Evolutionary conservation across 2,797 vertebrate genomes (phyloP).

Genomic region (Ficedula albicollis): DNA sequence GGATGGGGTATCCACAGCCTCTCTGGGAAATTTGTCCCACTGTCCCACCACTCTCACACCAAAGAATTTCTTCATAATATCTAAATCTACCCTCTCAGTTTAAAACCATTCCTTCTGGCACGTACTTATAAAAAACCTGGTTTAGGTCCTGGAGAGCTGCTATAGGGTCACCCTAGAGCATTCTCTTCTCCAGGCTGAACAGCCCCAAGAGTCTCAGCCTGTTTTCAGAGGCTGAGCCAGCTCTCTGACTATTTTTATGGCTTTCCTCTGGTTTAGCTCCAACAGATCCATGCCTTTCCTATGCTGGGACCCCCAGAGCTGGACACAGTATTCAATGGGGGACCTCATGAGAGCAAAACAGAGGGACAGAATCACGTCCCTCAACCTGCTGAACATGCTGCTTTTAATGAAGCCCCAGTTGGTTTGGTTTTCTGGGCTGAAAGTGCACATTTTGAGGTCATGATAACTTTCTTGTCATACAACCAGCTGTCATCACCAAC

Average conservation of each 20-base stretch:
- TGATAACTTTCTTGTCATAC: neutral
- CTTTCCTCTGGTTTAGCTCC: neutral
- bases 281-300: neutral
- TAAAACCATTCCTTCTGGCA: neutral
- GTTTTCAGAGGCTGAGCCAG: neutral
- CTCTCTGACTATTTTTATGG: neutral
- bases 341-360: fast-evolving
- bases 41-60: neutral
- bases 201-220: neutral
- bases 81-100: neutral
- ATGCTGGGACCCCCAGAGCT: fast-evolving
- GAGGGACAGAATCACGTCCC: neutral
- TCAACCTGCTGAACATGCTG: neutral
- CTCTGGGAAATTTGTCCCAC: neutral
- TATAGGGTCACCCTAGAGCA: neutral
- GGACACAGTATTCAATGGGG: neutral
- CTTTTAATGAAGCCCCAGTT: neutral
- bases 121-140: neutral
- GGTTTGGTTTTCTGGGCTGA: neutral
- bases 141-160: neutral
- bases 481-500: neutral
- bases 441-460: neutral
- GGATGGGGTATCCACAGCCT: neutral
- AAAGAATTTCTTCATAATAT: neutral
- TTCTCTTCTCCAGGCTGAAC: neutral